Conservation (phyloP, 2,113 vertebrate genomes). For the Mugil cephalus region DNA sequence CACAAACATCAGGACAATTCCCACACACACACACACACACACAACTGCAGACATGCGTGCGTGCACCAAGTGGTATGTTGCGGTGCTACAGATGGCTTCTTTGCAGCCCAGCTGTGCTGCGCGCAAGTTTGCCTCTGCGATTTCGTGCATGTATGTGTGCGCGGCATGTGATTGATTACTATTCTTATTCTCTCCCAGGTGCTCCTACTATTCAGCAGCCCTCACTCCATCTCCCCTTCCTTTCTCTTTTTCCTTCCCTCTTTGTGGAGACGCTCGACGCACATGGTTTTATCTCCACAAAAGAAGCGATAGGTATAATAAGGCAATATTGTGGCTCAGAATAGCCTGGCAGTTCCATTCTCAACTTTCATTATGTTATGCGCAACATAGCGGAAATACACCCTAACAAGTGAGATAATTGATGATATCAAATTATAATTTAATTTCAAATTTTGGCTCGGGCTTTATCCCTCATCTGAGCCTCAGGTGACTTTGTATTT, state of each 20-base stretch:
- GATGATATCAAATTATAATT: slow-evolving; percentile 70
- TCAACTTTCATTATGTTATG: slow-evolving; percentile 50
- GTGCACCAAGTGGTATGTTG: slow-evolving; percentile 18
- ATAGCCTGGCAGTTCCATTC: slow-evolving; percentile 42
- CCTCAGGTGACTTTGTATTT: slow-evolving; percentile 60
- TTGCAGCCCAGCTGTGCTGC: slow-evolving; percentile 59
- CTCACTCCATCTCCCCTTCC: slow-evolving; percentile 32
- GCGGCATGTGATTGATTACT: slow-evolving; percentile 61
- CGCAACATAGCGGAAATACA: slow-evolving; percentile 50
- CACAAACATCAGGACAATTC: slow-evolving; percentile 12
- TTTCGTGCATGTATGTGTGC: slow-evolving; percentile 16
- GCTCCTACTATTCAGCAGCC: slow-evolving; percentile 51
- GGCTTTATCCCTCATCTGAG: slow-evolving; percentile 43
- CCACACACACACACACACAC: slow-evolving; percentile 19
- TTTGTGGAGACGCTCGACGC: slow-evolving; percentile 33
- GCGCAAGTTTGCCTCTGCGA: slow-evolving; percentile 23
- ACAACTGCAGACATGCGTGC: slow-evolving; percentile 27
- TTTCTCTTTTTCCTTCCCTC: slow-evolving; percentile 1
- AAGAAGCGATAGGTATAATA: slow-evolving; percentile 47
- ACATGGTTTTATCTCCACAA: slow-evolving; percentile 32
- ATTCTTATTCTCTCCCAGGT: slow-evolving; percentile 63
- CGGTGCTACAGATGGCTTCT: slow-evolving; percentile 63
- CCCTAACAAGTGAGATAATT: slow-evolving; percentile 62
- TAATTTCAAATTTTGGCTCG: slow-evolving; percentile 58
- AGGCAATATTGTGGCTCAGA: slow-evolving; percentile 49